These are phyloP conservation scores for Hycleus phaleratus DNA, from an alignment of 1,140 invertebrate genomes.

Conservation along the genomic window DNA sequence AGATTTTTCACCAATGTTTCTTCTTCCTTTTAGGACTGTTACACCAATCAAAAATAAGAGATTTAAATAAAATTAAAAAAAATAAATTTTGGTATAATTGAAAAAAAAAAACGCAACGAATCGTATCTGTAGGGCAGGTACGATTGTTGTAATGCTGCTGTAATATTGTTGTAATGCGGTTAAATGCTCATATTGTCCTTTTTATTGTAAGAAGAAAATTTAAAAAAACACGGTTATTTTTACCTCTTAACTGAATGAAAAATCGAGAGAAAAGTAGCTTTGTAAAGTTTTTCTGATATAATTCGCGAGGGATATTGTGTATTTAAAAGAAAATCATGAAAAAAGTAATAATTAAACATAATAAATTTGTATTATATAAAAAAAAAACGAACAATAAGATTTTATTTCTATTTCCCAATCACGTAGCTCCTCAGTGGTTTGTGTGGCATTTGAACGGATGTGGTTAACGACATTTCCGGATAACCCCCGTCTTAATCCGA, in stretches of 20 bases:
- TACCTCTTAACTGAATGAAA: slow-evolving; percentile 23
- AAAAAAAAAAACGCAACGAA: not conserved
- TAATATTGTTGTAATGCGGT: slow-evolving; percentile 27
- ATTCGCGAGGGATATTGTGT: slow-evolving; percentile 41
- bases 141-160: slow-evolving; percentile 16
- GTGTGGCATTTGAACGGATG: slow-evolving; percentile 1
- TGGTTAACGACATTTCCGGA: slow-evolving; percentile 5
- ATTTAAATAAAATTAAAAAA: not conserved
- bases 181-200: slow-evolving; percentile 30
- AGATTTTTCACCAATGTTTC: slow-evolving; percentile 15
- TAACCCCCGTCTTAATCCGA: not conserved
- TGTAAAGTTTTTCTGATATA: slow-evolving; percentile 38
- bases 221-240: slow-evolving; percentile 17
- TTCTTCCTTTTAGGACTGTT: slow-evolving; percentile 16
- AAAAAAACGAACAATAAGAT: not conserved
- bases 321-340: slow-evolving; percentile 30
- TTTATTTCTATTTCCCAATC: slow-evolving; percentile 6
- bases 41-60: slow-evolving; percentile 21
- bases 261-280: slow-evolving; percentile 34
- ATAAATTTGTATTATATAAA: slow-evolving; percentile 44
- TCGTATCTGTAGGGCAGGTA: not conserved
- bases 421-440: slow-evolving; percentile 3
- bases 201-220: slow-evolving; percentile 13
- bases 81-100: not conserved
- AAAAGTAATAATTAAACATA: slow-evolving; percentile 25